Evolutionary conservation across 2,113 vertebrate genomes (phyloP).

Genomic region (Nettapus auritus): DNA sequence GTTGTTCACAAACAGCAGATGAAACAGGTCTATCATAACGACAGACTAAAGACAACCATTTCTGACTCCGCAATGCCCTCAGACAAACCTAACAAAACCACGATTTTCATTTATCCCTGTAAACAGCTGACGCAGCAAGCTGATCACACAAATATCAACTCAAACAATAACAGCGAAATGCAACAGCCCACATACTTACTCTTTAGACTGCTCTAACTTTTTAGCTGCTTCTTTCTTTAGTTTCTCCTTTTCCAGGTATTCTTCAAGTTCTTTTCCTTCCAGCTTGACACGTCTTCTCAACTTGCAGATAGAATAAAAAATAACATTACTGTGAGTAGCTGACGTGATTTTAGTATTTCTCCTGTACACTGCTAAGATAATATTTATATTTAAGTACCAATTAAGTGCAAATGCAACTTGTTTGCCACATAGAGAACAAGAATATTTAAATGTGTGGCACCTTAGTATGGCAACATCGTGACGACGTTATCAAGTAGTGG

Average conservation of each 20-base stretch:
- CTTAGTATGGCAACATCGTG: neutral
- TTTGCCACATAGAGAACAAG: neutral
- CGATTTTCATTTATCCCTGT: neutral
- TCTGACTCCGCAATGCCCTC: neutral
- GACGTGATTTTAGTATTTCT: neutral
- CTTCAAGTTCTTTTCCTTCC: slow-evolving; percentile 96
- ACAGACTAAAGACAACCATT: neutral
- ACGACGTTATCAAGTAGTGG: neutral
- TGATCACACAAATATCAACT: neutral
- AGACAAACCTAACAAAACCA: neutral
- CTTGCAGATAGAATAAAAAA: slow-evolving; percentile 75
- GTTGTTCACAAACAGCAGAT: neutral
- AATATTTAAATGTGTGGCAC: neutral
- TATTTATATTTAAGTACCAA: neutral
- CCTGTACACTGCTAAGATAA: neutral
- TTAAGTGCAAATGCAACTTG: neutral
- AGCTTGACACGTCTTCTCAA: slow-evolving; percentile 94
- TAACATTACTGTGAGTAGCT: neutral
- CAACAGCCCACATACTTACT: slow-evolving; percentile 80
- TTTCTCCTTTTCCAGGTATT: slow-evolving; percentile 94
- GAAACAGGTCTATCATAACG: neutral
- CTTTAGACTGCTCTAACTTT: slow-evolving; percentile 98
- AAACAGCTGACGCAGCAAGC: neutral
- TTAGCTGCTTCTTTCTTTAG: slow-evolving; percentile 97
- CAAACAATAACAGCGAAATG: neutral